Base-by-base conservation (phyloP, 2,888 invertebrate species). In the Apodemia zela region DNA sequence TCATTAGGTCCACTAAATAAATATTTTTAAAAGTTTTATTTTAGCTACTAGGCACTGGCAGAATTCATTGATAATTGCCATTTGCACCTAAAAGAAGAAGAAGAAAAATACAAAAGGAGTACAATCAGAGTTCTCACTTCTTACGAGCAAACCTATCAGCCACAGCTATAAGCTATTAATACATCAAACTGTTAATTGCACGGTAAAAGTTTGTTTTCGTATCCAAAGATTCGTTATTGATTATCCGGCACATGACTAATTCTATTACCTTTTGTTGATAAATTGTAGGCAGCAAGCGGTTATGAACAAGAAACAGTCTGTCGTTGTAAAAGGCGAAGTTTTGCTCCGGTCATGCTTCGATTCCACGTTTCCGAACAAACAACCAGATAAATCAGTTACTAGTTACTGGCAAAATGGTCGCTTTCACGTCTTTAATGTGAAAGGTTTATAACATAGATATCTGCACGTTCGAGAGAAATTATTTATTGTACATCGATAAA, bases 291-390 rank as follows among this genome's bases (percentile, higher is more conserved):
- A 29, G 21, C 47, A 59, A 59, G 59, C 29, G 25, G 18, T 33
- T 59, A 59, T 49, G 58, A 57, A 59, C 33, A 38, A 47, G 47
- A 47, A 17, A 59, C 45, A 63, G 33, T 58, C 25, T 42, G 58
- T 47, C 45, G 58, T 58, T 47, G 21, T 13, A 38, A 45, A 61
- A 61, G 70, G 71, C 79, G 79, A 78, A 78, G 80, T 80, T 72
- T 76, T 57, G 54, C 59, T 59, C 35, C 47, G 77, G 83, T 84
- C 80, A 81, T 79, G 84, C 77, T 80, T 74, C 70, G 66, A 67
- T 64, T 66, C 61, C 42, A 63, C 61, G 54, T 65, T 49, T 63
- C 62, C n/a, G 45, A 59, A 57, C 57, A 62, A 63, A 58, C 49
- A 42, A 54, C 58, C 58, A 54, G 35, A 29, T 59, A 58, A 65